Percentiles rank a stretch among this genome's conserved stretches.
phyloP scores from a whole-genome alignment of 1,140 invertebrate genomes.

The Ostrea denselamellosa region DNA sequence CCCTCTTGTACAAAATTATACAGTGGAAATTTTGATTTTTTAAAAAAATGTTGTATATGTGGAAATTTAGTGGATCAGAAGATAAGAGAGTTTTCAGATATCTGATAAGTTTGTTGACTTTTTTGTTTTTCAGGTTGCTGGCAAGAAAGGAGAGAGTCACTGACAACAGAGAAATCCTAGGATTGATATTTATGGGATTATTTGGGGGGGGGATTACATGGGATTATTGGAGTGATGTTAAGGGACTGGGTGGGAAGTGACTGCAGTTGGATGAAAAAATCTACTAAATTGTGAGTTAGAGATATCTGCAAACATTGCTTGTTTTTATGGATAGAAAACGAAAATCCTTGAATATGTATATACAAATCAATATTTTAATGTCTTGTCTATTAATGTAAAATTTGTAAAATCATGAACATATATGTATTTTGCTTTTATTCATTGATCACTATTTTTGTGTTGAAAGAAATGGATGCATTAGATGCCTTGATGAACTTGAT shows the following conservation, averaged over 20 bases:
- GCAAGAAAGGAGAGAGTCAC: constrained; percentile 69
- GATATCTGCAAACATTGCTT: neutral
- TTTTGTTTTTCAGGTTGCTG: constrained; percentile 62
- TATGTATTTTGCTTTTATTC: too few relatives aligned
- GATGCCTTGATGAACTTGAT: too few relatives aligned
- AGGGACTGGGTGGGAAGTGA: too few relatives aligned
- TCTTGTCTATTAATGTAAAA: too few relatives aligned
- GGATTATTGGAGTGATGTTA: neutral
- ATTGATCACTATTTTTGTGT: too few relatives aligned
- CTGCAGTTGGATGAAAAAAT: neutral
- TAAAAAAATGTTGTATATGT: neutral
- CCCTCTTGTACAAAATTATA: too few relatives aligned
- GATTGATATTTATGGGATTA: neutral
- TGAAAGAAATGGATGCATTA: too few relatives aligned
- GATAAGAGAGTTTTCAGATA: neutral
- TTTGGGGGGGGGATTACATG: neutral
- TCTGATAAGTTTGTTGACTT: neutral
- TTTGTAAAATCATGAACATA: too few relatives aligned
- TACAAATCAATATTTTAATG: too few relatives aligned
- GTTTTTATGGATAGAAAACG: neutral
- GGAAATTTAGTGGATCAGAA: neutral
- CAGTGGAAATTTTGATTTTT: neutral
- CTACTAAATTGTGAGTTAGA: neutral
- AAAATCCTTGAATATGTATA: neutral
- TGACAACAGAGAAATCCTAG: constrained; percentile 44